Percentiles rank a stretch among this genome's conserved stretches.
Conservation (phyloP, 2,113 vertebrate genomes). For the Scophthalmus maximus region DNA sequence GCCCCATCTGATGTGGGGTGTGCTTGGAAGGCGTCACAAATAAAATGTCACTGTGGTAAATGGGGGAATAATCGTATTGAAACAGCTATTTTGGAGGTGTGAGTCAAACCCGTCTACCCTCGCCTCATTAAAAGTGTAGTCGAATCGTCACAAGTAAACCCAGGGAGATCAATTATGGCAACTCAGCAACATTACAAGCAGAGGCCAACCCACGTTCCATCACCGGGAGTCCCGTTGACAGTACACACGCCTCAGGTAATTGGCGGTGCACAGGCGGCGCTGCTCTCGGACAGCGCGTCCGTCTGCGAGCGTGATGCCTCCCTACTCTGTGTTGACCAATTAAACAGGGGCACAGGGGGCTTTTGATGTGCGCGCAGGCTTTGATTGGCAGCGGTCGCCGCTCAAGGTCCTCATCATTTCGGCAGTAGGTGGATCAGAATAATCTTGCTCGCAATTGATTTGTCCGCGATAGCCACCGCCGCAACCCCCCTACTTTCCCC, state of each 20-base stretch:
- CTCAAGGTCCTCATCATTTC: constrained; percentile 71
- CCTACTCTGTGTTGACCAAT: constrained; percentile 61
- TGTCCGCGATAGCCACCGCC: constrained; percentile 59
- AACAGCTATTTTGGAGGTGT: constrained; percentile 30
- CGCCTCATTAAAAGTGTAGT: constrained; percentile 66
- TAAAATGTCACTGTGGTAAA: constrained; percentile 41
- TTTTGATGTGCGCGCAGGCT: constrained; percentile 24
- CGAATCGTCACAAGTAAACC: constrained; percentile 52
- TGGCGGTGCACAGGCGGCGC: constrained; percentile 44
- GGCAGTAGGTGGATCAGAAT: constrained; percentile 73
- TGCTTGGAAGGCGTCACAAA: constrained; percentile 11
- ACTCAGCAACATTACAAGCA: constrained; percentile 63
- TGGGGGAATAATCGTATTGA: constrained; percentile 35
- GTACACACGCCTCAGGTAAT: constrained; percentile 61
- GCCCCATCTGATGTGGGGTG: neutral
- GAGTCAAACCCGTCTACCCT: constrained; percentile 27
- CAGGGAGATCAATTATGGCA: constrained; percentile 70
- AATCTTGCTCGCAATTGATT: constrained; percentile 62
- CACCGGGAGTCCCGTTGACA: constrained; percentile 44
- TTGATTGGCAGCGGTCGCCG: constrained; percentile 69
- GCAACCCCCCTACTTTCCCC: constrained; percentile 71
- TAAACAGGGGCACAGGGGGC: constrained; percentile 17
- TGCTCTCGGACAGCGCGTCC: constrained; percentile 31
- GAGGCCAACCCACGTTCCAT: constrained; percentile 55
- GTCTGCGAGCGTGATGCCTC: constrained; percentile 31